These are phyloP conservation scores for Cranoglanis bouderius DNA, from an alignment of 2,113 vertebrate genomes.

Conservation along the genomic window DNA sequence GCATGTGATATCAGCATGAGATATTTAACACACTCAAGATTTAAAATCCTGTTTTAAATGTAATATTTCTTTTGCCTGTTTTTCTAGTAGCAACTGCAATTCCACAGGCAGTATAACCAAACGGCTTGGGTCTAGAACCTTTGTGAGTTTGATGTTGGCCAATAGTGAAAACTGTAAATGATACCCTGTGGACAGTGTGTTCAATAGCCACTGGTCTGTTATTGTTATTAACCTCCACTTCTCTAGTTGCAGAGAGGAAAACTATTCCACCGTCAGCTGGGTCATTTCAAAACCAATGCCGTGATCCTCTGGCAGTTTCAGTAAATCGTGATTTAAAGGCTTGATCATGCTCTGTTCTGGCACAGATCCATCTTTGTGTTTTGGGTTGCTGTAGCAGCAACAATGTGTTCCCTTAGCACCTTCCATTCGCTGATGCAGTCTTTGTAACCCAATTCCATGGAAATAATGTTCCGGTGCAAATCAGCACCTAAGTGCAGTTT, in stretches of 20 bases:
- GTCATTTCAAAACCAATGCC: background rate
- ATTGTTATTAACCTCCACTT: background rate
- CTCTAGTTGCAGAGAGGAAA: background rate
- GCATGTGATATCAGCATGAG: too few species aligned
- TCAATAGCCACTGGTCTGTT: background rate
- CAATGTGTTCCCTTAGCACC: background rate
- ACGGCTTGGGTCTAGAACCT: background rate
- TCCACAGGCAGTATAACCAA: background rate
- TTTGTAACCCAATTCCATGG: background rate
- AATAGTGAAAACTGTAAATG: background rate
- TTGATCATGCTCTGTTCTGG: background rate
- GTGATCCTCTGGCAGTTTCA: background rate
- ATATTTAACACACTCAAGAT: too few species aligned
- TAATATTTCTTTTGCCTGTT: background rate
- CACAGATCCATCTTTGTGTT: background rate
- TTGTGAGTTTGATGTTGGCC: background rate
- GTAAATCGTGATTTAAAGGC: background rate
- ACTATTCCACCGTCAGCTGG: background rate
- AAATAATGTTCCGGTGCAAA: background rate
- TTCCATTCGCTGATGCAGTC: background rate
- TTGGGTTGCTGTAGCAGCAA: background rate
- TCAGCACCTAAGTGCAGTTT: background rate
- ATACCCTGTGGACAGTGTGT: background rate
- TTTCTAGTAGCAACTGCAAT: background rate
- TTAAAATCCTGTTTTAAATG: background rate